These are phyloP conservation scores for Rhombomys opimus DNA, from an alignment of 2,113 vertebrate species.

Conservation along the genomic window DNA sequence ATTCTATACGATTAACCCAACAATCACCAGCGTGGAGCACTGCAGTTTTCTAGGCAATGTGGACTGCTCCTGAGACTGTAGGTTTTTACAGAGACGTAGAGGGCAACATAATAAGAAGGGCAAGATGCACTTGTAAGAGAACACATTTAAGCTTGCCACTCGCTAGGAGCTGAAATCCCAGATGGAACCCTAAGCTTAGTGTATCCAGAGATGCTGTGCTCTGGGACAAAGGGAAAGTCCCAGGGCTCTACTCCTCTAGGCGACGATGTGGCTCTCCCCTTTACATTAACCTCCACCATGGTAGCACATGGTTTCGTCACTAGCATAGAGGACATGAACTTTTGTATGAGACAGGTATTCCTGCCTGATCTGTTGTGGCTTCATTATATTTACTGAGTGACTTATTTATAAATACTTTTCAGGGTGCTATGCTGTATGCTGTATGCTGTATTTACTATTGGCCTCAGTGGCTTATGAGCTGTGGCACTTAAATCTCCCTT, in stretches of 20 bases:
- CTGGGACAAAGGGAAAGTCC: neutral
- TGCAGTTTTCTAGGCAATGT: neutral
- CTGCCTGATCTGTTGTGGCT: neutral
- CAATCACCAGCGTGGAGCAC: neutral
- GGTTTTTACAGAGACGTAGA: neutral
- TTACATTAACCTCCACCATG: neutral
- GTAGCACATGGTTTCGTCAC: neutral
- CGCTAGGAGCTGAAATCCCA: neutral
- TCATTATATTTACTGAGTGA: neutral
- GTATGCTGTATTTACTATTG: neutral
- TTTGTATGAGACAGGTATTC: neutral
- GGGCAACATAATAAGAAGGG: neutral
- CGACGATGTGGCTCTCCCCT: neutral
- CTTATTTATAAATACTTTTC: neutral
- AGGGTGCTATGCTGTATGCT: neutral
- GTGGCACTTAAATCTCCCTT: neutral
- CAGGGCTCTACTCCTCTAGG: neutral
- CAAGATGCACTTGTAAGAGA: neutral
- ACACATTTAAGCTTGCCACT: neutral
- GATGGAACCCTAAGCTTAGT: neutral
- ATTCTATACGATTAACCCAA: neutral
- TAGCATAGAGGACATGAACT: neutral
- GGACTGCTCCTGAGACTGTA: neutral
- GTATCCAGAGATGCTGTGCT: neutral
- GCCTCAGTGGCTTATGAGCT: neutral